phyloP scores from a whole-genome alignment of 2,113 vertebrate genomes.

The Coregonus clupeaformis region DNA sequence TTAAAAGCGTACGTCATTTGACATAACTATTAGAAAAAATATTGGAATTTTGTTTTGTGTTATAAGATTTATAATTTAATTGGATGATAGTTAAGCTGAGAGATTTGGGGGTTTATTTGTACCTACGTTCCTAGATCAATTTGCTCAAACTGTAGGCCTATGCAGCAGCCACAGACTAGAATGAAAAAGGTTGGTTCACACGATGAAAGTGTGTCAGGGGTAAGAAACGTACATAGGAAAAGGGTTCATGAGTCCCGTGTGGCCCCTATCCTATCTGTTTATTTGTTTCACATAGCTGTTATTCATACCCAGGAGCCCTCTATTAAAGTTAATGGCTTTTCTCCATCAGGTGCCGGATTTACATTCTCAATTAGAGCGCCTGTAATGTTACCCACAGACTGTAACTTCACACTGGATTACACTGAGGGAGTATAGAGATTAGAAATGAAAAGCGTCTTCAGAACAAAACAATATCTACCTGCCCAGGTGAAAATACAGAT shows the following conservation, averaged over 20 bases:
- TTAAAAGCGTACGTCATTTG: conserved; percentile 39
- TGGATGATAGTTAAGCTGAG: conserved; percentile 9
- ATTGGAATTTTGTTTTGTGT: conserved; percentile 27
- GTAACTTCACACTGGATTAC: not conserved
- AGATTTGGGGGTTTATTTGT: not conserved
- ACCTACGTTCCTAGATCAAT: conserved; percentile 3
- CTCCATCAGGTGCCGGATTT: conserved; percentile 28
- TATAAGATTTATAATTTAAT: conserved; percentile 24
- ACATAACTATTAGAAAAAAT: too few species aligned
- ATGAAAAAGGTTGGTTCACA: conserved; percentile 7
- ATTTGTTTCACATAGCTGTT: conserved; percentile 14
- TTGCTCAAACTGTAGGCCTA: conserved; percentile 1
- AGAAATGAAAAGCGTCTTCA: too few species aligned
- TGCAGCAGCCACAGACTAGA: not conserved
- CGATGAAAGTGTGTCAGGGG: conserved; percentile 1
- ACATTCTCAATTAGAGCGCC: conserved; percentile 8
- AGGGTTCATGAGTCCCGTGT: too few species aligned
- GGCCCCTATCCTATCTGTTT: conserved; percentile 25
- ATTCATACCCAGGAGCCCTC: conserved; percentile 5
- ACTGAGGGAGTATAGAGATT: not conserved
- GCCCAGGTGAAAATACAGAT: too few species aligned
- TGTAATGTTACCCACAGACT: conserved; percentile 15
- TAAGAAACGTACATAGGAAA: not conserved
- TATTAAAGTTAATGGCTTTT: conserved; percentile 26
- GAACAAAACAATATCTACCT: too few species aligned